Conservation (phyloP, 2,888 invertebrate genomes). For the Spatulosminthurus flaviceps region DNA sequence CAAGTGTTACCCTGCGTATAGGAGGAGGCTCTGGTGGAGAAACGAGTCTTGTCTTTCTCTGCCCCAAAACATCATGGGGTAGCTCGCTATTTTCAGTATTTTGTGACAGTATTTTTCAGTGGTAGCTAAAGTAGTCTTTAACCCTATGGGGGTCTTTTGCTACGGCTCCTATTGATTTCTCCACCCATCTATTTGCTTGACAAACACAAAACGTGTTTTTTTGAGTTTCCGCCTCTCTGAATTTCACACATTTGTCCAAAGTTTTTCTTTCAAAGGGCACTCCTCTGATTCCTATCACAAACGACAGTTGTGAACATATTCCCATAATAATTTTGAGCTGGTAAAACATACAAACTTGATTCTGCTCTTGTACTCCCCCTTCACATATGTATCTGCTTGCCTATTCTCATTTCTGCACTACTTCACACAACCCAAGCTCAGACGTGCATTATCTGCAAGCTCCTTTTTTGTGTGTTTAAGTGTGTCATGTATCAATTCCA, state of each 20-base stretch:
- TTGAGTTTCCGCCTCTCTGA: conserved; percentile 1
- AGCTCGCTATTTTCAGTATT: neutral
- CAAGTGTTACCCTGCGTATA: neutral
- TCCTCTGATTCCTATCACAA: neutral
- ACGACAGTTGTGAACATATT: conserved; percentile 18
- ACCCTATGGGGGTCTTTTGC: neutral
- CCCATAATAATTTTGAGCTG: neutral
- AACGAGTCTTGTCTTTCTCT: neutral
- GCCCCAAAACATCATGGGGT: neutral
- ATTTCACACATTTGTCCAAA: conserved; percentile 1
- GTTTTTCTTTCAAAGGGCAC: conserved; percentile 3
- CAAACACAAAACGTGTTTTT: conserved; percentile 18
- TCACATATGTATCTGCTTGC: neutral
- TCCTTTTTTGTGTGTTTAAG: neutral
- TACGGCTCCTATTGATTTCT: conserved; percentile 2
- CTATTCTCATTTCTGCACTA: neutral
- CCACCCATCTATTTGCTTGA: neutral
- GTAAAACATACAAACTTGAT: neutral
- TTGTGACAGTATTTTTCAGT: neutral
- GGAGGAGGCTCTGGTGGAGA: neutral
- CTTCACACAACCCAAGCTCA: neutral
- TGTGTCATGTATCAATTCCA: conserved; percentile 19
- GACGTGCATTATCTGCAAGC: neutral
- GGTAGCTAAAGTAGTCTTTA: too few relatives aligned
- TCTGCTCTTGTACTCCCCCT: neutral